phyloP scores from a whole-genome alignment of 2,888 invertebrate genomes.

The Athripsodes cinereus region DNA sequence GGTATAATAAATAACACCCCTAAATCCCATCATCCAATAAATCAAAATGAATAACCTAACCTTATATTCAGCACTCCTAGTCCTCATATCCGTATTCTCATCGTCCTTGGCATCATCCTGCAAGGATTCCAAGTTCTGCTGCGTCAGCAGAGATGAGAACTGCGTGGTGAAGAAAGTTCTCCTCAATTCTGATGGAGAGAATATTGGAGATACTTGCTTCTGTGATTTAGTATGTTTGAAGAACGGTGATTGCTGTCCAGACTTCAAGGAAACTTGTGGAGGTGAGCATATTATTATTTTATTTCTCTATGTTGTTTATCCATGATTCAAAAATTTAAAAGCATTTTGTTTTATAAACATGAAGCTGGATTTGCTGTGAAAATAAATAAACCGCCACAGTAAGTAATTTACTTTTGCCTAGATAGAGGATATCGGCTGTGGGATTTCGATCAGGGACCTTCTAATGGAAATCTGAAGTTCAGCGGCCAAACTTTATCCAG shows the following conservation, averaged over 20 bases:
- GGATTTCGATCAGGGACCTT: too few relatives aligned
- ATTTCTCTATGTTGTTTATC: not conserved
- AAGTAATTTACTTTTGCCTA: too few relatives aligned
- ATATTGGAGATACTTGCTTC: not conserved
- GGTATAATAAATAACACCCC: not conserved
- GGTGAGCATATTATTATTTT: not conserved
- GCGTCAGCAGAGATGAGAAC: not conserved
- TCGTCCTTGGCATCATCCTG: not conserved
- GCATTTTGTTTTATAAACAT: not conserved
- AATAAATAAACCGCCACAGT: too few relatives aligned
- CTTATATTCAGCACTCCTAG: not conserved
- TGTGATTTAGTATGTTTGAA: not conserved
- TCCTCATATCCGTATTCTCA: not conserved
- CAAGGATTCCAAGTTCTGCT: not conserved
- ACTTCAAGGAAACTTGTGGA: not conserved
- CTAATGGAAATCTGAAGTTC: too few relatives aligned
- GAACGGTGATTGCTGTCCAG: not conserved
- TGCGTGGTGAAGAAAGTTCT: not conserved
- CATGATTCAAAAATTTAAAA: not conserved
- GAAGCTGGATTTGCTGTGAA: not conserved
- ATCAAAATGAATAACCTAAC: not conserved
- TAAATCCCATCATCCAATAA: not conserved
- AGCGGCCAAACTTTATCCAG: too few relatives aligned
- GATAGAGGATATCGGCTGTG: too few relatives aligned
- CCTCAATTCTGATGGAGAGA: not conserved